phyloP scores from a whole-genome alignment of 2,888 invertebrate genomes.

The Gryllus longicercus region DNA sequence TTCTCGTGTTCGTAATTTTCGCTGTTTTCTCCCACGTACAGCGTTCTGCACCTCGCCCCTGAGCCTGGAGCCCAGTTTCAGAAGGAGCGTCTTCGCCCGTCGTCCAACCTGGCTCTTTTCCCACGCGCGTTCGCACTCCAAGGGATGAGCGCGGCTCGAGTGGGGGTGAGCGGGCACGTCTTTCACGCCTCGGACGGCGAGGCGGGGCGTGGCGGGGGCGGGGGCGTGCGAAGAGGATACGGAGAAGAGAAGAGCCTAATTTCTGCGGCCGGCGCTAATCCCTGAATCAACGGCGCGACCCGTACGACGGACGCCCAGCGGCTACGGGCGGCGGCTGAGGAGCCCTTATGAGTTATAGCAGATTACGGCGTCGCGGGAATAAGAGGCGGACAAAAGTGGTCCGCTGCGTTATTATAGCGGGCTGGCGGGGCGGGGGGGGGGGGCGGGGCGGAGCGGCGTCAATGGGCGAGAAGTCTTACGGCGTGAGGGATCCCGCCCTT shows the following conservation, averaged over 20 bases:
- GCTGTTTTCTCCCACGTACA: too few species aligned
- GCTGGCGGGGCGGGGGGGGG: not conserved
- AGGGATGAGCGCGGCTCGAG: not conserved
- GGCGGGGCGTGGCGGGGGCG: not conserved
- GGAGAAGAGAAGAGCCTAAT: not conserved
- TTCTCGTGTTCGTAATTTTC: too few species aligned
- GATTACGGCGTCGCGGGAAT: not conserved
- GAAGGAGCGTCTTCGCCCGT: too few species aligned
- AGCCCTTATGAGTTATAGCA: slow-evolving; percentile 17
- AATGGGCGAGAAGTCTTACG: not conserved
- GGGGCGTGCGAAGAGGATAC: not conserved
- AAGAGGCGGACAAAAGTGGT: not conserved
- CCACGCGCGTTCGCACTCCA: too few species aligned
- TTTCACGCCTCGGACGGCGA: not conserved
- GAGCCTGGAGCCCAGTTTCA: too few species aligned
- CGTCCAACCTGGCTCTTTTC: too few species aligned
- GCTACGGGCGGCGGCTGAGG: not conserved
- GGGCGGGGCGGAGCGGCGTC: not conserved
- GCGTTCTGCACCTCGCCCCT: too few species aligned
- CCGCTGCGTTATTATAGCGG: not conserved
- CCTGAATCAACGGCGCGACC: not conserved
- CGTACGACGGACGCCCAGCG: not conserved
- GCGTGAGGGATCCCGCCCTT: too few species aligned
- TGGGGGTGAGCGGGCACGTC: not conserved
- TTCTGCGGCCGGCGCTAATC: not conserved